Evolutionary conservation across 2,888 invertebrate genomes (phyloP), one percentile per base, ranked within the genome.

Genomic region (Andrena bucephala): DNA sequence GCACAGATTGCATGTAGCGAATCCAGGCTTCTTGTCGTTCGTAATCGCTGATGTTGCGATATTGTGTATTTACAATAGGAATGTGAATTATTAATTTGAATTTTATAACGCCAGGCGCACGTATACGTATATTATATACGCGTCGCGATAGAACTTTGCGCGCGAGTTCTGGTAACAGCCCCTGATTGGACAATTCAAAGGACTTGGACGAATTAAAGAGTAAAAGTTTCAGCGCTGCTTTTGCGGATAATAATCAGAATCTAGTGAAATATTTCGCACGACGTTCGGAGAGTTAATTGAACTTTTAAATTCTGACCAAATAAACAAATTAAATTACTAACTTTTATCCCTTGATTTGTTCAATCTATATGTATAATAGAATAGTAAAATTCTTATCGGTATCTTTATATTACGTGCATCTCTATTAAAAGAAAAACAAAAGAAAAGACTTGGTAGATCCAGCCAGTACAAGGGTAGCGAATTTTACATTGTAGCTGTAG

Each of bases 401-500:
- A 72, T 59, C 77, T 68, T 71, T 68, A 72, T 68, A 20, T 20
- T 69, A 52, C 52, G 57, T 60, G 29, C 48, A 48, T 80, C 68
- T 78, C 59, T 68, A 24, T 70, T 68, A 50, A 73, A 54, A 54
- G 36, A n/a, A 42, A 24, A 13, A 36, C 1, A 16, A 10, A 31
- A 48, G 24, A 65, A 73, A 77, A 78, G 73, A 75, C 73, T 78
- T 74, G 33, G 68, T 78, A 69, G 73, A 66, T 80, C 75, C 82
- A 77, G 72, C 82, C 82, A 77, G 57, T 82, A 73, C 70, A 75
- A 74, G 63, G 33, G 52, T 81, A 81, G 76, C n/a, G 57, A 65
- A 74, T 67, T 77, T 83, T 77, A 81, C 65, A 83, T 76, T 75
- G 68, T 79, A 83, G 67, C 60, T 13, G 67, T 27, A 83, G 80